These are phyloP conservation scores for Phalacrocorax brasilianus DNA, from an alignment of 2,113 vertebrate genomes.

Conservation along the genomic window DNA sequence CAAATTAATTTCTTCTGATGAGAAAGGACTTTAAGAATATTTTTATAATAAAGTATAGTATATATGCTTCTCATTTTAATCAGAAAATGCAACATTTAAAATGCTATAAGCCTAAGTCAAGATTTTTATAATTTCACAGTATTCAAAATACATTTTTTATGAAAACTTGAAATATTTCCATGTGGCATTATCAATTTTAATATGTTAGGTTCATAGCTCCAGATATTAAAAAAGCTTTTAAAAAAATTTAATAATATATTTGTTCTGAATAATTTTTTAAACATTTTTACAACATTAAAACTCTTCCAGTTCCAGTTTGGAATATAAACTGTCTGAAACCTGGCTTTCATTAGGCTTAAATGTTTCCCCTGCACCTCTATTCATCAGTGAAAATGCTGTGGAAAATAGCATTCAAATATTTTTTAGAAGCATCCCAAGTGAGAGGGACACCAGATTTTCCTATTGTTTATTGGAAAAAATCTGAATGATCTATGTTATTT, in stretches of 20 bases:
- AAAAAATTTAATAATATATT: background rate
- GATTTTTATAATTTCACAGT: background rate
- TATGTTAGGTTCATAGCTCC: background rate
- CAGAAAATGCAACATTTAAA: background rate
- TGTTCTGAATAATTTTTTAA: background rate
- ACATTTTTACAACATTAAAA: background rate
- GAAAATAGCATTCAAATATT: background rate
- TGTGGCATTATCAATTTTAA: background rate
- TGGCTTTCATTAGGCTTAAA: background rate
- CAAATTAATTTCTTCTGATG: constrained; percentile 16
- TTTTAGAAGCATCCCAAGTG: background rate
- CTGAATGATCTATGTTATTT: background rate
- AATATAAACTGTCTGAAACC: background rate
- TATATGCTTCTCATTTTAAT: background rate
- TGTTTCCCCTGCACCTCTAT: background rate
- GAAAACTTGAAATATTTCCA: background rate
- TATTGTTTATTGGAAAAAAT: background rate
- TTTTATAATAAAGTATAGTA: background rate
- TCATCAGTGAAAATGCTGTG: background rate
- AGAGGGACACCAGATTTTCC: background rate
- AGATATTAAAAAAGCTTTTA: background rate
- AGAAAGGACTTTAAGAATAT: constrained; percentile 23
- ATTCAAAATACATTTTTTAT: background rate
- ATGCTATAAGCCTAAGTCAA: background rate
- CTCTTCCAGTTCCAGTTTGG: background rate